These are phyloP conservation scores for Tonatia bakeri DNA, from an alignment of 2,113 vertebrate species.

Conservation along the genomic window DNA sequence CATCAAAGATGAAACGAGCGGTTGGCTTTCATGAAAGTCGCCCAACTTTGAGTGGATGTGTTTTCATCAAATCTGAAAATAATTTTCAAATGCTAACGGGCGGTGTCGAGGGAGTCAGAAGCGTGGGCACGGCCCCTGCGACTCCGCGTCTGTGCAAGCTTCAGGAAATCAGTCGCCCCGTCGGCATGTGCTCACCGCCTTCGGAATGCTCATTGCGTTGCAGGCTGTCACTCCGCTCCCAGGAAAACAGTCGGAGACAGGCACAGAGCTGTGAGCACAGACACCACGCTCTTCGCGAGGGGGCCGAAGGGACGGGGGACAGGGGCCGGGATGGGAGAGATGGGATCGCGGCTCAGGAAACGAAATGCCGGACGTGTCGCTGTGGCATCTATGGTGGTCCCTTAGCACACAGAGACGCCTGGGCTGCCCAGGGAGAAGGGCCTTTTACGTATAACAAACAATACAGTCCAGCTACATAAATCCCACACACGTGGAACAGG, in stretches of 20 bases:
- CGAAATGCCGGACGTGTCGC: not conserved
- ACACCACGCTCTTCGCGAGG: not conserved
- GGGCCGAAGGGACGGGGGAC: not conserved
- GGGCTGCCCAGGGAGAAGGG: not conserved
- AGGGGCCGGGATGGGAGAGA: not conserved
- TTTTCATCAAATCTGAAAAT: not conserved
- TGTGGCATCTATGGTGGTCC: not conserved
- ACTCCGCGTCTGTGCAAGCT: not conserved
- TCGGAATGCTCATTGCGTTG: not conserved
- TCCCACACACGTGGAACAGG: not conserved
- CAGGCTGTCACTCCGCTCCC: not conserved
- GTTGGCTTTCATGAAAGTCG: not conserved
- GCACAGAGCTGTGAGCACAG: not conserved
- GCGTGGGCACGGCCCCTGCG: not conserved
- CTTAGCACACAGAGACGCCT: not conserved
- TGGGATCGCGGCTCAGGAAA: not conserved
- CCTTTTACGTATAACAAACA: not conserved
- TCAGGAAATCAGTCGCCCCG: not conserved
- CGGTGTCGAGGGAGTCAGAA: not conserved
- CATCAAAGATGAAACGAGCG: not conserved
- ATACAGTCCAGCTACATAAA: not conserved
- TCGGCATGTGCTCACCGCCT: not conserved
- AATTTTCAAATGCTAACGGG: not conserved
- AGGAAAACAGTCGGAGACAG: slow-evolving; percentile 22
- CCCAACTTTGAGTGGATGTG: not conserved